Percentiles rank a stretch among this genome's conserved stretches.
phyloP scores from a whole-genome alignment of 2,888 invertebrate species.

The Notocelia uddmanniana region DNA sequence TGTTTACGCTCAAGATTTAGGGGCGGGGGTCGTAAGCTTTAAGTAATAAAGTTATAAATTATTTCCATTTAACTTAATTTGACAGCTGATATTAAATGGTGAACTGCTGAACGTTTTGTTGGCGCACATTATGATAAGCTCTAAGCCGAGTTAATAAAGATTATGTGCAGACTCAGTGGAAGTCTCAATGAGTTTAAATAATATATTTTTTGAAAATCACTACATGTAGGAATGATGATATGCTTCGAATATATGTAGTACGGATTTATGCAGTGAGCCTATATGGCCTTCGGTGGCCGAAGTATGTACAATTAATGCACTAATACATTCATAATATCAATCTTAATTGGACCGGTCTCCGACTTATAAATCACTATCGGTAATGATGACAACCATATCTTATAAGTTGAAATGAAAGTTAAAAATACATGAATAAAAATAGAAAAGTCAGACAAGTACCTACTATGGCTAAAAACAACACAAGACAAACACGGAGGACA shows the following conservation, averaged over 20 bases:
- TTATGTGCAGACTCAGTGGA: slow-evolving; percentile 26
- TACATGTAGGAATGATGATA: neutral
- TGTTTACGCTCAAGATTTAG: slow-evolving; percentile 77
- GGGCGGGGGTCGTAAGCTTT: slow-evolving; percentile 72
- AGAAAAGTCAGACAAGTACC: too few species aligned
- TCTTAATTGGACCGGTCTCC: too few species aligned
- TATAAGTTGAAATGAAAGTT: too few species aligned
- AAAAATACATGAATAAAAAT: too few species aligned
- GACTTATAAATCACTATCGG: too few species aligned
- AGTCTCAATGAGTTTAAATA: neutral
- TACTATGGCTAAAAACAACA: too few species aligned
- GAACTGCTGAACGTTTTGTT: slow-evolving; percentile 36
- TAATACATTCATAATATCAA: too few species aligned
- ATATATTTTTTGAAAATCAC: neutral
- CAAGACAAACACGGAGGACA: too few species aligned
- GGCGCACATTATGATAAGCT: slow-evolving; percentile 28
- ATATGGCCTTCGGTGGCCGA: neutral
- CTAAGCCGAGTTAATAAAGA: slow-evolving; percentile 30
- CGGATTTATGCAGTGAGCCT: neutral
- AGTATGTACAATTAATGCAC: neutral
- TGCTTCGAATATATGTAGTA: neutral
- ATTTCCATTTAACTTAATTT: slow-evolving; percentile 84
- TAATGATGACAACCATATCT: too few species aligned
- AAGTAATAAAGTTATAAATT: slow-evolving; percentile 82
- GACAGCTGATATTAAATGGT: slow-evolving; percentile 77